Conservation (phyloP, 2,797 vertebrate species). For the Sphaeramia orbicularis region DNA sequence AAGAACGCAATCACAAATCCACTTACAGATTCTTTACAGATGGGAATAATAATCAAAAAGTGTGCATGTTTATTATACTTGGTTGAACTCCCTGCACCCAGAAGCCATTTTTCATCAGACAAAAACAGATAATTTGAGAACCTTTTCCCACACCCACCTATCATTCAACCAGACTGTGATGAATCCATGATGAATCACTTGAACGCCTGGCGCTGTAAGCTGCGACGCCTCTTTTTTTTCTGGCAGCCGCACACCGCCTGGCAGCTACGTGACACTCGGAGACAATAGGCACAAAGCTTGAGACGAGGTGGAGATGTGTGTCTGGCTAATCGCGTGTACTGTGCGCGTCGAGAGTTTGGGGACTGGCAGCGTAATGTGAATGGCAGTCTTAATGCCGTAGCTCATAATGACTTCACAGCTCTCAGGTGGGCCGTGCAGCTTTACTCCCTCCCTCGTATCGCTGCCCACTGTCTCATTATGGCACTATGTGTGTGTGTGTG, state of each 20-base stretch:
- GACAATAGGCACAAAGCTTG: conserved; percentile 28
- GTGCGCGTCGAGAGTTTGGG: background rate
- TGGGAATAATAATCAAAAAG: background rate
- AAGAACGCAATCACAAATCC: background rate
- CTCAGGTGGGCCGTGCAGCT: conserved; percentile 37
- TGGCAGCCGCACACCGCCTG: conserved; percentile 10
- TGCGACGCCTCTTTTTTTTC: background rate
- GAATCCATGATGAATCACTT: conserved; percentile 17
- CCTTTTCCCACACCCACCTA: conserved; percentile 2
- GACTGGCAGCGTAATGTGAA: conserved; percentile 22
- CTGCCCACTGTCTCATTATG: conserved; percentile 37
- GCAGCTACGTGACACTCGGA: conserved; percentile 15
- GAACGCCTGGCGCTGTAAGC: background rate
- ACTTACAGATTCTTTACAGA: conserved; percentile 2
- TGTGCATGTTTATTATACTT: conserved; percentile 11
- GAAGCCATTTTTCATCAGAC: conserved; percentile 21
- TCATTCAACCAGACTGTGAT: conserved; percentile 17
- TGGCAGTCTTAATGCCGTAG: conserved; percentile 19
- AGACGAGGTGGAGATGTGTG: background rate
- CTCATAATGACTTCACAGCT: conserved; percentile 52
- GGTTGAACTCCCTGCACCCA: background rate
- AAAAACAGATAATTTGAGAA: conserved; percentile 6
- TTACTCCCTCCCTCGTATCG: conserved; percentile 24
- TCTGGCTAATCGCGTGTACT: background rate
- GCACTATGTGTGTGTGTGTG: conserved; percentile 18